Percentiles rank a stretch among this genome's conserved stretches.
phyloP scores from a whole-genome alignment of 2,888 invertebrate genomes.

The Neoascia interrupta region DNA sequence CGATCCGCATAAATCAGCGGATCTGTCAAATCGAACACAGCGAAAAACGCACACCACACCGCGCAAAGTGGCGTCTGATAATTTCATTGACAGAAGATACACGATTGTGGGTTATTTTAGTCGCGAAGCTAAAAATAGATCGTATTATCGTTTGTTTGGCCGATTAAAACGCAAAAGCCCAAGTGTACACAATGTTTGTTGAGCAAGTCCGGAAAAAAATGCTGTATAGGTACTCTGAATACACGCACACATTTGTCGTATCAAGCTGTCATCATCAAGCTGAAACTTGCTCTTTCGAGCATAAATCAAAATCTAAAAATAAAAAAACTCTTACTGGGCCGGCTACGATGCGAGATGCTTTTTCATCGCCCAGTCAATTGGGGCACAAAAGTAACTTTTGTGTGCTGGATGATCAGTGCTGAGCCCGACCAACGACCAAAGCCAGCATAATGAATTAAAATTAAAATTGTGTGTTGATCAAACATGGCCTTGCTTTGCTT shows the following conservation, averaged over 20 bases:
- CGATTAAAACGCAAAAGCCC: conserved; percentile 51
- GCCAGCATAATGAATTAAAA: conserved; percentile 45
- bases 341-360: conserved; percentile 53
- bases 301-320: conserved; percentile 68
- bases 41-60: neutral
- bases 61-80: no score
- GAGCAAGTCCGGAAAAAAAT: no score
- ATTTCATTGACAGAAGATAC: conserved; percentile 59
- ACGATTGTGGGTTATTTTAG: conserved; percentile 46
- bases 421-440: neutral
- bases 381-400: conserved; percentile 52
- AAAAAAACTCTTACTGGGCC: conserved; percentile 60
- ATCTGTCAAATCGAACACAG: conserved; percentile 22
- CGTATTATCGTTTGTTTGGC: conserved; percentile 41
- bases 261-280: conserved; percentile 2
- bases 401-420: conserved; percentile 3
- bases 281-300: conserved; percentile 23
- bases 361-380: conserved; percentile 58
- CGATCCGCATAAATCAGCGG: conserved; percentile 38
- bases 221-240: no score
- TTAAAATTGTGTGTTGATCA: conserved; percentile 33
- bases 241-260: neutral
- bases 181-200: conserved; percentile 9
- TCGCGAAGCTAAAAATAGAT: conserved; percentile 51
- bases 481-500: conserved; percentile 35